Evolutionary conservation across 2,888 invertebrate species (phyloP).

Genomic region (Cosmia pyralina): DNA sequence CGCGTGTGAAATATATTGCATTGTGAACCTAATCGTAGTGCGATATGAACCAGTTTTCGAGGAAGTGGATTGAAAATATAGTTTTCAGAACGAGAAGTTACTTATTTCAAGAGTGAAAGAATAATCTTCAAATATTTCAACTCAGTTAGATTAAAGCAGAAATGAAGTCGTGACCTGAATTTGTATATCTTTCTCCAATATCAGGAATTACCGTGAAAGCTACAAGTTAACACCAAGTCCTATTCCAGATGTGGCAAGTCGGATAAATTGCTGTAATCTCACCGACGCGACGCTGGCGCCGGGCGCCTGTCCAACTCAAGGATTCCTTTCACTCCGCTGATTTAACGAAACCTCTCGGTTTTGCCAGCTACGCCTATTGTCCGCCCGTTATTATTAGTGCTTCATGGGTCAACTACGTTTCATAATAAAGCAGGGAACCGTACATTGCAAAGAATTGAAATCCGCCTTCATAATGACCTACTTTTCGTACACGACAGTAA

Average conservation of each 20-base stretch:
- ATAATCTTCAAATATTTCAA: slow-evolving; percentile 9
- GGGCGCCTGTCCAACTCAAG: slow-evolving; percentile 82
- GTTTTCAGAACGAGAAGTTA: slow-evolving; percentile 21
- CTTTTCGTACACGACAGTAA: slow-evolving; percentile 42
- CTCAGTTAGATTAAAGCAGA: slow-evolving; percentile 1
- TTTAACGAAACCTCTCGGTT: slow-evolving; percentile 77
- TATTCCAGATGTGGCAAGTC: slow-evolving; percentile 71
- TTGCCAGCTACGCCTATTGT: slow-evolving; percentile 77
- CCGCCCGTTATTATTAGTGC: slow-evolving; percentile 76
- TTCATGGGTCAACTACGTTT: slow-evolving; percentile 73
- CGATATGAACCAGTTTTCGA: too few relatives aligned
- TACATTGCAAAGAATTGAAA: slow-evolving; percentile 64
- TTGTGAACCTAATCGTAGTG: too few relatives aligned
- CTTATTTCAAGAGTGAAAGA: slow-evolving; percentile 18
- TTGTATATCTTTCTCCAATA: slow-evolving; percentile 41
- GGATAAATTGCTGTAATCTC: slow-evolving; percentile 83
- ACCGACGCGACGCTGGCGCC: slow-evolving; percentile 55
- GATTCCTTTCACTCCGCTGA: slow-evolving; percentile 82
- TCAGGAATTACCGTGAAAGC: slow-evolving; percentile 35
- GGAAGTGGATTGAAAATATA: too few relatives aligned
- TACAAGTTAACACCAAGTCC: slow-evolving; percentile 44
- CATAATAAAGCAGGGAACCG: slow-evolving; percentile 60
- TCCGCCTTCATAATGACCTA: slow-evolving; percentile 58
- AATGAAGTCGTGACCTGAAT: slow-evolving; percentile 14
- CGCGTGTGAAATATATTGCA: too few relatives aligned